Percentiles rank a stretch among this genome's conserved stretches.
Conservation (phyloP, 2,113 vertebrate genomes). For the Mus spicilegus region DNA sequence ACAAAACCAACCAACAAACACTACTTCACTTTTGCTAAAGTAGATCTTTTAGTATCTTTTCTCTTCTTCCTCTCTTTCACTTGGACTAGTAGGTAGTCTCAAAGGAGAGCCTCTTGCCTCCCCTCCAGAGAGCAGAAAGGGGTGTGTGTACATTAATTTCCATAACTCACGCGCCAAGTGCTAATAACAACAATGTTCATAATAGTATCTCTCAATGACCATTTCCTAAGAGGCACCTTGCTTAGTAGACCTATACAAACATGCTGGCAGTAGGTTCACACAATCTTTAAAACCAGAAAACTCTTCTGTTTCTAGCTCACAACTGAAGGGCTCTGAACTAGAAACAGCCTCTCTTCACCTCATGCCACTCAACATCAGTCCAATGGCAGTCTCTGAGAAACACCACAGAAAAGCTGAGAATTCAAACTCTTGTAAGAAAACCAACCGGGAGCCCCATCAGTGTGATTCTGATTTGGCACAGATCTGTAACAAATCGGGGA, state of each 20-base stretch:
- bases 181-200: background rate
- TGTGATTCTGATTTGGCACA: constrained; percentile 9
- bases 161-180: background rate
- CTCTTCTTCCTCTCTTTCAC: background rate
- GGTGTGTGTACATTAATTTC: background rate
- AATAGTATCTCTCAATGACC: constrained; percentile 2
- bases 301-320: background rate
- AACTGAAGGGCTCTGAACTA: constrained; percentile 10
- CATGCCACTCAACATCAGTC: background rate
- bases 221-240: background rate
- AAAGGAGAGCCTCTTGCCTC: background rate
- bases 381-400: background rate
- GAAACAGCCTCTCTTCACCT: constrained; percentile 52
- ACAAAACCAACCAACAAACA: background rate
- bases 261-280: background rate
- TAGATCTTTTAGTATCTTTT: constrained; percentile 16
- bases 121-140: background rate
- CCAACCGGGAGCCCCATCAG: background rate
- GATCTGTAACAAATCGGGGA: background rate
- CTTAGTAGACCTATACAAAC: background rate
- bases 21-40: background rate
- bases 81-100: background rate
- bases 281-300: background rate
- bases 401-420: constrained; percentile 40
- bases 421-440: constrained; percentile 36